Conservation (phyloP, 2,888 invertebrate species). For the Hemicrepidius hirtus region DNA sequence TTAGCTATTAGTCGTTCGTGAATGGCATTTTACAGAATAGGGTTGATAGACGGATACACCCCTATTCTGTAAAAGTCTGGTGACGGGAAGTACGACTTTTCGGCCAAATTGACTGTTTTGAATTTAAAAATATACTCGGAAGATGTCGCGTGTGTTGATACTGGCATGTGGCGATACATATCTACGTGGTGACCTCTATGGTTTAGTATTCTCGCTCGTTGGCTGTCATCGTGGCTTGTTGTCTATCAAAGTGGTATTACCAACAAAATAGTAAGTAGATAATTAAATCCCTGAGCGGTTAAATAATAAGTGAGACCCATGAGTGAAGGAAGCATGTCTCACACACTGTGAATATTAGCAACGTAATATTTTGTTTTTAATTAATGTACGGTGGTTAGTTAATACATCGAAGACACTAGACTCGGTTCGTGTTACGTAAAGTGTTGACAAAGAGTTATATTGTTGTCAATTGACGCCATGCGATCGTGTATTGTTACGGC, state of each 20-base stretch:
- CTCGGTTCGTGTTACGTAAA: constrained; percentile 12
- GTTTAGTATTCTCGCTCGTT: no score
- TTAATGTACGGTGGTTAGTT: constrained; percentile 16
- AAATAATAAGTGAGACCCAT: constrained; percentile 41
- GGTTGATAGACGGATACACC: no score
- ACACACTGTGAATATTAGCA: constrained; percentile 22
- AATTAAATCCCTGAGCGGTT: constrained; percentile 39
- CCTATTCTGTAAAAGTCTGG: no score
- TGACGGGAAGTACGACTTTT: no score
- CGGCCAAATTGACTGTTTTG: no score
- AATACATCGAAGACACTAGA: constrained; percentile 12
- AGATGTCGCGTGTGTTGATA: no score
- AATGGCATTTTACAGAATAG: no score
- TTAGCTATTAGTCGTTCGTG: no score
- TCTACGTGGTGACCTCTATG: no score
- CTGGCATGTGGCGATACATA: no score
- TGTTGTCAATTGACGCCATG: constrained; percentile 32
- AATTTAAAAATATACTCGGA: no score
- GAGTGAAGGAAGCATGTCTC: constrained; percentile 24
- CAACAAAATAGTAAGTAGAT: not conserved
- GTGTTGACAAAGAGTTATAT: constrained; percentile 26
- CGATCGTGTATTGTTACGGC: constrained; percentile 57
- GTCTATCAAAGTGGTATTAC: not conserved
- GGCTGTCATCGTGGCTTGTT: constrained; percentile 6
- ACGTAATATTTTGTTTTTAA: constrained; percentile 33